These are phyloP conservation scores for Macaca mulatta DNA, from an alignment of 2,113 vertebrate genomes.

Conservation along the genomic window DNA sequence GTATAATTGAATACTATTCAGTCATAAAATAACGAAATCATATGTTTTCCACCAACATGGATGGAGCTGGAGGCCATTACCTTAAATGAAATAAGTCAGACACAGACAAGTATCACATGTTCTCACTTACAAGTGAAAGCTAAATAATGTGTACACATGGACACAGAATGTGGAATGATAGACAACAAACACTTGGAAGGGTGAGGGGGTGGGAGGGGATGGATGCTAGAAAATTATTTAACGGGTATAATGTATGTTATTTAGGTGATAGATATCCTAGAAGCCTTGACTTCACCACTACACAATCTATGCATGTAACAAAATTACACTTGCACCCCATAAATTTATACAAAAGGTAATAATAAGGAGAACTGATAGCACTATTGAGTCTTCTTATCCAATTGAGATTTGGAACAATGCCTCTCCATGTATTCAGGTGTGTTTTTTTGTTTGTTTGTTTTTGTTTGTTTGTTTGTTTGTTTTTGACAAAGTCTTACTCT, in stretches of 20 bases:
- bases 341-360: not conserved
- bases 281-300: not conserved
- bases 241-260: not conserved
- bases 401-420: not conserved
- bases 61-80: not conserved
- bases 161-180: not conserved
- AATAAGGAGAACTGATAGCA: not conserved
- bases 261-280: not conserved
- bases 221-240: not conserved
- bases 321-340: not conserved
- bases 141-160: not conserved
- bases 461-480: accelerated
- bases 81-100: not conserved
- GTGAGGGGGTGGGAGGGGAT: not conserved
- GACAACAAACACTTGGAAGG: not conserved
- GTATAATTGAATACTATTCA: not conserved
- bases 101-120: not conserved
- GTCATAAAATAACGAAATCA: not conserved
- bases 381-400: not conserved
- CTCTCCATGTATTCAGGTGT: not conserved
- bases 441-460: not conserved
- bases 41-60: not conserved
- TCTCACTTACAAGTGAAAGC: not conserved
- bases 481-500: too few species aligned
- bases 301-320: not conserved